Conservation (phyloP, 2,888 invertebrate genomes). For the Zaprionus lineosus region DNA sequence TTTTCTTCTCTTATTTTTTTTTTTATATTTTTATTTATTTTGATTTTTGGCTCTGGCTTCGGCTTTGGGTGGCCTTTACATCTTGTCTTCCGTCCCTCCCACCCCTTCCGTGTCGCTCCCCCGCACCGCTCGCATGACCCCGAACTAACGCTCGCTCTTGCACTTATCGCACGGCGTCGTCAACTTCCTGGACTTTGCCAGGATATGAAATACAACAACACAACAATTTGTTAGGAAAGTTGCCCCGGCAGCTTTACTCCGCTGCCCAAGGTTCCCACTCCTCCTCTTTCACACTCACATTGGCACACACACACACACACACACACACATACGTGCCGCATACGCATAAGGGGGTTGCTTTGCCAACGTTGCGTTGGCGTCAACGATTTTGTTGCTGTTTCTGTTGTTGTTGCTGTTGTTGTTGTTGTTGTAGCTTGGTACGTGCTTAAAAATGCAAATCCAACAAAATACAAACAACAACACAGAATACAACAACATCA, state of each 20-base stretch:
- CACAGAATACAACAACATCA: slow-evolving; percentile 2
- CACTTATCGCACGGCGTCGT: slow-evolving; percentile 47
- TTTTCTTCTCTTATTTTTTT: not conserved
- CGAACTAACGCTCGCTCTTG: slow-evolving; percentile 18
- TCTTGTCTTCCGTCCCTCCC: not conserved
- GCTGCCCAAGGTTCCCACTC: not conserved
- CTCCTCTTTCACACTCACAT: not conserved
- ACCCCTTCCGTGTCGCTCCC: not conserved
- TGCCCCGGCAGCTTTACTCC: slow-evolving; percentile 8
- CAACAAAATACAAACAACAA: slow-evolving; percentile 30
- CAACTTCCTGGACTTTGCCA: slow-evolving; percentile 48
- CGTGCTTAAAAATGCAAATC: slow-evolving; percentile 70
- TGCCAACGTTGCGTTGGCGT: slow-evolving; percentile 1
- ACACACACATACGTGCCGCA: not conserved
- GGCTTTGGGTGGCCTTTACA: no score
- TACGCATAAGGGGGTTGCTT: slow-evolving; percentile 43
- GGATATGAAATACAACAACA: slow-evolving; percentile 38
- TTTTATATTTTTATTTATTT: no score
- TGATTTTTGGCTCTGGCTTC: no score
- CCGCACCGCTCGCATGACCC: not conserved
- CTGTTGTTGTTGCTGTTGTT: slow-evolving; percentile 19
- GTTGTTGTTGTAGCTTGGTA: slow-evolving; percentile 33
- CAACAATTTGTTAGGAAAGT: slow-evolving; percentile 58
- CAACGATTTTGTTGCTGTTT: slow-evolving; percentile 6
- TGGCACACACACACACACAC: not conserved